Evolutionary conservation across 2,797 vertebrate species (phyloP).

Genomic region (Microtus californicus): DNA sequence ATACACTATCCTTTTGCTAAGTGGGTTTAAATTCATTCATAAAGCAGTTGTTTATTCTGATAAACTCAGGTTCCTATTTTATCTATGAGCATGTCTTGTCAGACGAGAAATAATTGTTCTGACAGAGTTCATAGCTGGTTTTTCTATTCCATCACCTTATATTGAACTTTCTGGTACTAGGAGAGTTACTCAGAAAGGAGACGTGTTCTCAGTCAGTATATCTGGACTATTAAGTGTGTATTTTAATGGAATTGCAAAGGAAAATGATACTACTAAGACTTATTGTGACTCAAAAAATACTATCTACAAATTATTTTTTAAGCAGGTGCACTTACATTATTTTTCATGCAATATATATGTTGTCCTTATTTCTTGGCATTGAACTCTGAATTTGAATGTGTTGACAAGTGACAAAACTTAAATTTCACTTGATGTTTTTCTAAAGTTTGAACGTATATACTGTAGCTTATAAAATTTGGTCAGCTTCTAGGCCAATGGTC

Average conservation of each 20-base stretch:
- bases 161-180: not conserved
- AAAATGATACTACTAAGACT: not conserved
- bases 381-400: not conserved
- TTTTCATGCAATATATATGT: not conserved
- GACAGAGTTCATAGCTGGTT: not conserved
- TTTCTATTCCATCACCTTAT: not conserved
- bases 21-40: no score
- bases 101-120: not conserved
- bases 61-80: not conserved
- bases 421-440: not conserved
- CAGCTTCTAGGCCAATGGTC: not conserved
- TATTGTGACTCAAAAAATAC: not conserved
- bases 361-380: not conserved
- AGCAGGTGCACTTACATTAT: not conserved
- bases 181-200: not conserved
- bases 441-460: not conserved
- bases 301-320: not conserved
- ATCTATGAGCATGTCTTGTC: not conserved
- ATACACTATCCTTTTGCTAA: not conserved
- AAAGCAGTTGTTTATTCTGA: not conserved
- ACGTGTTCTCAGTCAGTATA: not conserved
- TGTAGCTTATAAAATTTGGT: conserved; percentile 27
- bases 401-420: not conserved
- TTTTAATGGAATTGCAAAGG: not conserved
- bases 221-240: not conserved